Evolutionary conservation across 2,797 vertebrate genomes (phyloP).

Genomic region (Tiaroga cobitis): DNA sequence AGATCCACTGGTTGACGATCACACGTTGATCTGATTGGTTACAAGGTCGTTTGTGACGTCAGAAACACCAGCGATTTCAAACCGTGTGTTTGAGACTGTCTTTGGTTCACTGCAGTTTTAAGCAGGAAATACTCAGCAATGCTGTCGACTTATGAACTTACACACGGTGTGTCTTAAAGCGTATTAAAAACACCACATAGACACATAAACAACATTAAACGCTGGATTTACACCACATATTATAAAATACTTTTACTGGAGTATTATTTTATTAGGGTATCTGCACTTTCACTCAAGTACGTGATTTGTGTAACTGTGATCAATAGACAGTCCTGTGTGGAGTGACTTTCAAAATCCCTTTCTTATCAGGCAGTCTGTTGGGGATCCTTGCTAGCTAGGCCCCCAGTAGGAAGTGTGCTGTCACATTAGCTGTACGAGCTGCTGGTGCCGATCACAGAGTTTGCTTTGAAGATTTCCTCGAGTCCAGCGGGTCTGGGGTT

Average conservation of each 20-base stretch:
- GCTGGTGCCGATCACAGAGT: background rate
- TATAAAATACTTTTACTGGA: background rate
- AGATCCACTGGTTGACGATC: no score
- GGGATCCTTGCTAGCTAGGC: background rate
- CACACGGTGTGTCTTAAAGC: no score
- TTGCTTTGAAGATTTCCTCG: background rate
- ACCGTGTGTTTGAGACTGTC: no score
- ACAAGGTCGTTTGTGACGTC: no score
- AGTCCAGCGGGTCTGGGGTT: background rate
- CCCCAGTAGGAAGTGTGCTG: background rate
- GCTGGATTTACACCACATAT: no score
- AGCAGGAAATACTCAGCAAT: no score
- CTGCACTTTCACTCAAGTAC: background rate
- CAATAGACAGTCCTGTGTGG: background rate
- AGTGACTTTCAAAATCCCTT: background rate
- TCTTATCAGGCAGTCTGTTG: background rate
- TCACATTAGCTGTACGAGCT: background rate
- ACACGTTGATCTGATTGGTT: no score
- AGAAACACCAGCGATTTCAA: no score
- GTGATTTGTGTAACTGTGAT: background rate
- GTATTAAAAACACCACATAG: no score
- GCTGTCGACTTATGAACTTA: no score
- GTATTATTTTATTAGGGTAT: background rate
- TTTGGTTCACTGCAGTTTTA: no score
- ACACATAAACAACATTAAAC: no score